Evolutionary conservation across 2,797 vertebrate species (phyloP), one percentile per base, ranked within the genome.

Genomic region (Cetoscarus ocellatus): DNA sequence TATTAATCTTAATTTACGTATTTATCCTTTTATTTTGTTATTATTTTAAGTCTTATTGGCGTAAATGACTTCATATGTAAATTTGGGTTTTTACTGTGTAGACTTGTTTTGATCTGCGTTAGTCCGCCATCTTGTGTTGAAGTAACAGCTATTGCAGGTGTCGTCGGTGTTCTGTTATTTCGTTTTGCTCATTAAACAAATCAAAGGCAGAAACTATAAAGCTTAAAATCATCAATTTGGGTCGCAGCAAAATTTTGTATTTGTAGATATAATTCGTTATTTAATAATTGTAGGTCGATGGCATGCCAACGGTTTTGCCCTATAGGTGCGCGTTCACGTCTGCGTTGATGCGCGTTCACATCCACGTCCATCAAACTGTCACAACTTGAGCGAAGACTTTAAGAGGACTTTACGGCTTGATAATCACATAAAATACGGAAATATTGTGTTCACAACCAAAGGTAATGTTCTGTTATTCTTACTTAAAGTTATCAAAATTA

Each of bases 71-170:
- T 27, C 4, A 4, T 27, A 2, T 2, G 27, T 27, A 27, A 27
- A 4, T 27, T 27, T 27, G 27, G 2, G 2, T 27, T 27, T 27
- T 27, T 27, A 4, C 27, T 27, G 27, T 27, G 17, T 19, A 7
- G 11, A 1, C 17, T 34, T 27, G 12, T 39, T 59, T 49, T 44
- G 55, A 61, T 15, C 43, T 73, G 76, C 73, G 59, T 65, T 40
- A 75, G 43, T 54, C 73, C 82, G 86, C 72, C 77, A 75, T 58
- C 85, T 10, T 43, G 82, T 78, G 86, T 76, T 59, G 5, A 19
- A 57, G 59, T 49, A 48, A 43, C 27, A 43, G 10, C 1, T 38
- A n/a, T 14, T n/a, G 43, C 43, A 15, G 3, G 27, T 27, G 27
- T 27, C 4, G 27, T 27, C 2, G n/a, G 7, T 3, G 7, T 9